Conservation (phyloP, 2,888 invertebrate genomes). For the Itoplectis maculator region DNA sequence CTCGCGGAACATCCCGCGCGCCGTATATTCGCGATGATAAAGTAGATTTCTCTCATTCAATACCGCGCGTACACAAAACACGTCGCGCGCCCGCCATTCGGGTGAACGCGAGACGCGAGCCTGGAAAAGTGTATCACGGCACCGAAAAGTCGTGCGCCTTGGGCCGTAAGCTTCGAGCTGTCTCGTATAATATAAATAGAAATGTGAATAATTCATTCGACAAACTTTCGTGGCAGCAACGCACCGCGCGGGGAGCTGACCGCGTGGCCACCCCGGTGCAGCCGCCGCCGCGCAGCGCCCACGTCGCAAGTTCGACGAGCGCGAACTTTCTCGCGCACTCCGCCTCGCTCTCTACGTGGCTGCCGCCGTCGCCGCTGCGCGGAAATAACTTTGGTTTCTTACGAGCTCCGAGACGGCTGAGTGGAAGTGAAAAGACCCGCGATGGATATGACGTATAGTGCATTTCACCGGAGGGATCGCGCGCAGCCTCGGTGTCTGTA, state of each 20-base stretch:
- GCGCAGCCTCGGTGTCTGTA: too few relatives aligned
- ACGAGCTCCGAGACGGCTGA: background rate
- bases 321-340: conserved; percentile 32
- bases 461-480: conserved; percentile 13
- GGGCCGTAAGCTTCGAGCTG: background rate
- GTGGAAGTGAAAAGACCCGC: conserved; percentile 30
- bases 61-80: background rate
- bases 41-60: background rate
- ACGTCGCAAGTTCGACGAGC: conserved; percentile 15
- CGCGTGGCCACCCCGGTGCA: too few relatives aligned
- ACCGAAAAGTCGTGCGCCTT: conserved; percentile 14
- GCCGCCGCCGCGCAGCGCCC: too few relatives aligned
- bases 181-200: conserved; percentile 42
- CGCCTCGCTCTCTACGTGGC: too few relatives aligned
- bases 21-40: background rate
- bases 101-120: background rate
- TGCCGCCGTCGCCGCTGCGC: background rate
- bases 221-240: conserved; percentile 16
- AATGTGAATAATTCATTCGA: conserved; percentile 58
- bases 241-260: conserved; percentile 24
- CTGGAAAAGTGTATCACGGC: conserved; percentile 10
- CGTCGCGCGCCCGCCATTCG: background rate
- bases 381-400: conserved; percentile 43
- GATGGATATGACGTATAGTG: conserved; percentile 9
- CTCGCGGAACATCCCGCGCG: too few relatives aligned